Evolutionary conservation across 2,888 invertebrate species (phyloP).

Genomic region (Osedax frankpressi): DNA sequence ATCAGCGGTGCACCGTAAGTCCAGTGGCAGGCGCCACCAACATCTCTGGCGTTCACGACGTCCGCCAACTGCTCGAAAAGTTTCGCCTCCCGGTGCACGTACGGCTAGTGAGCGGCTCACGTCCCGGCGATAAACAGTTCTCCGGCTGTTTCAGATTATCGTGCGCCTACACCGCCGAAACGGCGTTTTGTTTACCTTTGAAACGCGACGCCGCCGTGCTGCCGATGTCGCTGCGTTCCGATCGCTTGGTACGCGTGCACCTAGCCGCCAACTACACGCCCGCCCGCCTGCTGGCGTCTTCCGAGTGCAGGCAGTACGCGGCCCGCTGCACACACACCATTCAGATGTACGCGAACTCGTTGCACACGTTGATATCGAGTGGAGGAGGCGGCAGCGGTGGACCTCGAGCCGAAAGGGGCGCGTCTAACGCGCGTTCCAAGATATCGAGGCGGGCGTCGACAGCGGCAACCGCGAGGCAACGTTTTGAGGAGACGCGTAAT

Average conservation of each 20-base stretch:
- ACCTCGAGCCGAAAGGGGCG: constrained; percentile 14
- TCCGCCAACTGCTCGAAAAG: constrained; percentile 64
- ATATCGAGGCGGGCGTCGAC: not conserved
- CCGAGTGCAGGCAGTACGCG: constrained; percentile 30
- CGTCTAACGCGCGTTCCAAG: not conserved
- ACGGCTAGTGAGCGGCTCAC: constrained; percentile 74
- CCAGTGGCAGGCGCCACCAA: constrained; percentile 81
- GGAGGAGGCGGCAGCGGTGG: constrained; percentile 29
- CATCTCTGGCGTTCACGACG: constrained; percentile 84
- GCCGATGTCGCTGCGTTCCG: constrained; percentile 71
- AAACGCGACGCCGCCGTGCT: constrained; percentile 52
- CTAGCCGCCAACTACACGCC: constrained; percentile 49
- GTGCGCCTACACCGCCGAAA: constrained; percentile 40
- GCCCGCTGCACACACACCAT: constrained; percentile 37
- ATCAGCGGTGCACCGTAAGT: constrained; percentile 79
- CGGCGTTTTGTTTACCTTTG: constrained; percentile 39
- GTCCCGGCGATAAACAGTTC: constrained; percentile 54
- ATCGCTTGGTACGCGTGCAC: constrained; percentile 57
- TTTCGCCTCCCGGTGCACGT: constrained; percentile 85
- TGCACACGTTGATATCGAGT: constrained; percentile 36
- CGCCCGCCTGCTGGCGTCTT: constrained; percentile 30
- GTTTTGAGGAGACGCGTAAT: not conserved
- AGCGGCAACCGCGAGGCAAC: not conserved
- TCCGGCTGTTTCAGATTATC: constrained; percentile 38
- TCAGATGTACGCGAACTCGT: constrained; percentile 41